These are phyloP conservation scores for Mesoligia furuncula DNA, from an alignment of 2,888 invertebrate species.

Conservation along the genomic window DNA sequence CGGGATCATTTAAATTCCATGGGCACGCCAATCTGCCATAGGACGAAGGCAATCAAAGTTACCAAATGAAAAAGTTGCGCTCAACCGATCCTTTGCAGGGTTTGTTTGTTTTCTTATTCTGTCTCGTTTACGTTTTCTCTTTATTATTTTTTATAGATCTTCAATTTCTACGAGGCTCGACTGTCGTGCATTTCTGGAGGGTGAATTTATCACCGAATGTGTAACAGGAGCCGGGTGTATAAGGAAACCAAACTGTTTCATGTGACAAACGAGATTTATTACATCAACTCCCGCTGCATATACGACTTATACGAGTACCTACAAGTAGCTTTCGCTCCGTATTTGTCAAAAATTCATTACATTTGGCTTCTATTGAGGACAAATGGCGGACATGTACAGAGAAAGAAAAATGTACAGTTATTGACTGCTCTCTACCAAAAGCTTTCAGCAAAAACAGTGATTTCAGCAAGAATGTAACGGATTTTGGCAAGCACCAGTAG, in stretches of 20 bases:
- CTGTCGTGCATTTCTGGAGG: constrained; percentile 59
- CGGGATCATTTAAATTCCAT: constrained; percentile 78
- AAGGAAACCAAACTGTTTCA: constrained; percentile 68
- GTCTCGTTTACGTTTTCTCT: constrained; percentile 70
- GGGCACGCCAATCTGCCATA: constrained; percentile 64
- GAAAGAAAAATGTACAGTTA: constrained; percentile 59
- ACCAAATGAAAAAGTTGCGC: constrained; percentile 79
- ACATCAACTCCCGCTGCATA: constrained; percentile 69
- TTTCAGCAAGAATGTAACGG: constrained; percentile 43
- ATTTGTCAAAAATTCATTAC: constrained; percentile 76
- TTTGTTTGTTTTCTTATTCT: constrained; percentile 66
- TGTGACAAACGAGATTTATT: constrained; percentile 79
- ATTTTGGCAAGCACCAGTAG: constrained; percentile 46
- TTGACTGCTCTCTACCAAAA: constrained; percentile 51
- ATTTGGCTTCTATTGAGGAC: constrained; percentile 58
- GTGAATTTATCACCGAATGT: constrained; percentile 77
- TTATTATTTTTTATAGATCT: constrained; percentile 78
- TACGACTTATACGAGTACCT: constrained; percentile 65
- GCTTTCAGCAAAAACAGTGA: constrained; percentile 51
- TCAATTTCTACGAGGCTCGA: constrained; percentile 51
- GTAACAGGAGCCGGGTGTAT: constrained; percentile 71
- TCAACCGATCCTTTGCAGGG: constrained; percentile 68
- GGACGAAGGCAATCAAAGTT: constrained; percentile 82
- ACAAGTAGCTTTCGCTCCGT: constrained; percentile 65
- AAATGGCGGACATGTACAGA: constrained; percentile 52